Percentiles rank a stretch among this genome's conserved stretches.
These are phyloP conservation scores for Monopis laevigella DNA, from an alignment of 2,888 invertebrate genomes.

Conservation along the genomic window DNA sequence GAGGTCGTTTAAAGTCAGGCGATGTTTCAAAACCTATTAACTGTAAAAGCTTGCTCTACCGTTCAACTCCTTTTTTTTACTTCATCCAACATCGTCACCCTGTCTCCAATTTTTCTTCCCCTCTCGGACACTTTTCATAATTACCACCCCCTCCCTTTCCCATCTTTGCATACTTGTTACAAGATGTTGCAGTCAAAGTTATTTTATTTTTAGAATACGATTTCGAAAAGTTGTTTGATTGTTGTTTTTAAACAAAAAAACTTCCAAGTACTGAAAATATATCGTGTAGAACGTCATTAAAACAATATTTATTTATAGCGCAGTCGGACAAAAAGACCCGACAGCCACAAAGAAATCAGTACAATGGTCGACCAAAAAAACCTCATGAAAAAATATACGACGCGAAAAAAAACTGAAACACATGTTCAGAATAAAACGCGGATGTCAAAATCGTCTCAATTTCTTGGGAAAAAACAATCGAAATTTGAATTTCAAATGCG, in stretches of 20 bases:
- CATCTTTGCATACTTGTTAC: conserved; percentile 34
- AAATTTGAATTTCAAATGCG: conserved; percentile 61
- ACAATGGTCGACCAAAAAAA: conserved; percentile 31
- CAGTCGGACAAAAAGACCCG: conserved; percentile 33
- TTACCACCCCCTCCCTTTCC: conserved; percentile 40
- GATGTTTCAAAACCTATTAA: conserved; percentile 60
- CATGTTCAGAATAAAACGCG: conserved; percentile 42
- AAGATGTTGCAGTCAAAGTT: conserved; percentile 47
- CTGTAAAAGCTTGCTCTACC: conserved; percentile 54
- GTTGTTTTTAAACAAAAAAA: not conserved
- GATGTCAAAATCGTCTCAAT: conserved; percentile 64
- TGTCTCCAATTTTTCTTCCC: conserved; percentile 50
- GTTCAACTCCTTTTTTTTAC: conserved; percentile 54
- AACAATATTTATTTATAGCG: conserved; percentile 37
- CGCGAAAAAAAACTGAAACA: conserved; percentile 31
- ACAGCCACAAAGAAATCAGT: conserved; percentile 44
- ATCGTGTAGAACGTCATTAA: conserved; percentile 39
- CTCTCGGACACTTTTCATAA: conserved; percentile 61
- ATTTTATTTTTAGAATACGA: not conserved
- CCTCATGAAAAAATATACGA: conserved; percentile 14
- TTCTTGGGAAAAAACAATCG: conserved; percentile 57
- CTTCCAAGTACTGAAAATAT: not conserved
- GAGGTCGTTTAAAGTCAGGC: conserved; percentile 24
- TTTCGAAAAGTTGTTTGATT: not conserved
- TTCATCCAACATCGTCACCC: conserved; percentile 42